Base-by-base conservation (phyloP, 2,888 invertebrate species). In the Yponomeuta sedellus region DNA sequence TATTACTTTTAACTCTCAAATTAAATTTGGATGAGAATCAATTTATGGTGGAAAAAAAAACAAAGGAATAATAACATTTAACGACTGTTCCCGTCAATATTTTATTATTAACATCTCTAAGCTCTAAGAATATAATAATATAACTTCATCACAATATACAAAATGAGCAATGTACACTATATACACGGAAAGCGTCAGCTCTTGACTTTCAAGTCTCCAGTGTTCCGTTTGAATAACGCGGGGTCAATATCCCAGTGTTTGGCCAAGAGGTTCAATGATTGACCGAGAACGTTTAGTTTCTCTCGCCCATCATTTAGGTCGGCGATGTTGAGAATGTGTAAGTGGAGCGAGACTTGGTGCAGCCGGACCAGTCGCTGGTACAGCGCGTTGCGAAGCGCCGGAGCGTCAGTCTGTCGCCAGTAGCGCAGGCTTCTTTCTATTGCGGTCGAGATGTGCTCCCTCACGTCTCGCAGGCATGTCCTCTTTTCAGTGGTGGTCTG, bases 401-500 rank as follows among this genome's bases (percentile, higher is more conserved):
- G 68, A 64, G 78, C 74, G 62, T 81, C 79, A 0, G 81, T 79
- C 52, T 82, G 80, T 1, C 93, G 84, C 92, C 93, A 93, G 68
- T 92, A 88, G 69, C 86, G 88, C 20, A 94, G 82, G 62, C 92
- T 92, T 68, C 83, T 82, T 40, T 88, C 90, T 65, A 93, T 92
- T 2, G 92, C 71, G 2, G 86, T 81, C 2, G 88, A 81, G 12
- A 92, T 90, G 73, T 93, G 92, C 61, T 89, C 85, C 67, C 89
- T 87, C 56, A 93, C 77, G 65, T 91, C 88, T 68, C 79, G 85
- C 16, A 93, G 75, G 71, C 93, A 93, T 0, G 80, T 77, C 61
- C 78, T 83, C 73, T 86, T 91, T 66, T 89, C 88, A 4, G 71
- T 70, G 62, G 69, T 71, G 69, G 76, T 77, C 92, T 89, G 81